These are phyloP conservation scores for Vespertilio murinus DNA, from an alignment of 2,797 vertebrate genomes.

Conservation along the genomic window DNA sequence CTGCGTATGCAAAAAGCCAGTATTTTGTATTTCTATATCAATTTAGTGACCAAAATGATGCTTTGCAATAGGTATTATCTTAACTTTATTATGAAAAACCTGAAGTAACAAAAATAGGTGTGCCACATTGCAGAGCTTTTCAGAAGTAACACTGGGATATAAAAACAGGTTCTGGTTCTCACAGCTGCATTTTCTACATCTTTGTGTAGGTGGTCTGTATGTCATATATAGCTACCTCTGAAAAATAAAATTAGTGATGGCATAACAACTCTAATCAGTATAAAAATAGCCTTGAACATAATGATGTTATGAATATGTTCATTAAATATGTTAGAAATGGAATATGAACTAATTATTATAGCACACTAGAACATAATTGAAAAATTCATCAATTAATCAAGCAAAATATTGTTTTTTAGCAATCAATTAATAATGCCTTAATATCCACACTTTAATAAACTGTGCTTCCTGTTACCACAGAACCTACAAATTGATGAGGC, in stretches of 20 bases:
- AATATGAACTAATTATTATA: neutral
- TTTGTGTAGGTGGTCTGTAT: neutral
- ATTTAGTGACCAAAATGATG: neutral
- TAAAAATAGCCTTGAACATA: neutral
- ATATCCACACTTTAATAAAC: neutral
- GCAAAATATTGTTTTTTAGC: neutral
- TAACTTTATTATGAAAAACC: constrained; percentile 1
- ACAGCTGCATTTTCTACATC: neutral
- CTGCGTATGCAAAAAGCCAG: neutral
- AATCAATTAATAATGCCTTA: neutral
- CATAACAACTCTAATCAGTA: neutral
- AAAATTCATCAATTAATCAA: neutral
- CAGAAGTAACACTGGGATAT: neutral
- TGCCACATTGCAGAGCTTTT: neutral
- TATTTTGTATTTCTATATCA: neutral
- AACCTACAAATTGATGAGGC: neutral
- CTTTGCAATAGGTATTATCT: neutral
- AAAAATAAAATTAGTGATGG: neutral
- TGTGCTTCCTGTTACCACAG: neutral
- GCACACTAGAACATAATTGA: neutral
- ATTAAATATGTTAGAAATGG: neutral
- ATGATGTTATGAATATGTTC: neutral
- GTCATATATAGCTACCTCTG: neutral
- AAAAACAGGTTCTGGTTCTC: neutral
- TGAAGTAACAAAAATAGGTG: neutral